Evolutionary conservation across 2,113 vertebrate species (phyloP).

Genomic region (Lanius ludovicianus): DNA sequence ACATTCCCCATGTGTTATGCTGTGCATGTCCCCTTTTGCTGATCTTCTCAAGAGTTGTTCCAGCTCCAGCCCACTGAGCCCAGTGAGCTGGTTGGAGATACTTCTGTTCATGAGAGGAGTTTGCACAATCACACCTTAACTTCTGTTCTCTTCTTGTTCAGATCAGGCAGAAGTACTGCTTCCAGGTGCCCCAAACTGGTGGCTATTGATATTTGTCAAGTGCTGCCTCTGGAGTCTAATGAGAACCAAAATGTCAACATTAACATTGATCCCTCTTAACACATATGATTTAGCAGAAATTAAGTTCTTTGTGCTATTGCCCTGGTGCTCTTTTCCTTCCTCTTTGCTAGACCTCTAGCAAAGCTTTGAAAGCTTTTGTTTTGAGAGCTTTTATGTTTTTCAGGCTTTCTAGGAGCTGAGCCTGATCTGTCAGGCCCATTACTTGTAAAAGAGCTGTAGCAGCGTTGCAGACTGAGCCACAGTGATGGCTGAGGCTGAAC

Average conservation of each 20-base stretch:
- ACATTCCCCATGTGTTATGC: neutral
- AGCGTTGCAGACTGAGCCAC: neutral
- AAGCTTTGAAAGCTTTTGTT: neutral
- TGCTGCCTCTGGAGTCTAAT: neutral
- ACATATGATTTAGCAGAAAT: neutral
- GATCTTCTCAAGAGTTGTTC: neutral
- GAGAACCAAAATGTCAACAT: neutral
- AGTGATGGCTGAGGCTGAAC: slow-evolving; percentile 4
- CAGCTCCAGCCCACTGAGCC: neutral
- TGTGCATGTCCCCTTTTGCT: neutral
- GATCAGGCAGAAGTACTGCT: neutral
- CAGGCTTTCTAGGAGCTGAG: neutral
- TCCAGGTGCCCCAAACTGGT: neutral
- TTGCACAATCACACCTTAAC: neutral
- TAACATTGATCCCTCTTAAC: neutral
- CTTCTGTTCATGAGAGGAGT: neutral
- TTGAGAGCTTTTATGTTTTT: neutral
- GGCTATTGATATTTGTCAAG: neutral
- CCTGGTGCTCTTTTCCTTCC: neutral
- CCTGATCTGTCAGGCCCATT: neutral
- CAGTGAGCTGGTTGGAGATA: neutral
- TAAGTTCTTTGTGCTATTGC: neutral
- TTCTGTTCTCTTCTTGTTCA: neutral
- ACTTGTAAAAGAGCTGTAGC: neutral
- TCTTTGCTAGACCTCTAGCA: neutral